phyloP scores from a whole-genome alignment of 2,888 invertebrate genomes.

The Dryobotodes eremita region DNA sequence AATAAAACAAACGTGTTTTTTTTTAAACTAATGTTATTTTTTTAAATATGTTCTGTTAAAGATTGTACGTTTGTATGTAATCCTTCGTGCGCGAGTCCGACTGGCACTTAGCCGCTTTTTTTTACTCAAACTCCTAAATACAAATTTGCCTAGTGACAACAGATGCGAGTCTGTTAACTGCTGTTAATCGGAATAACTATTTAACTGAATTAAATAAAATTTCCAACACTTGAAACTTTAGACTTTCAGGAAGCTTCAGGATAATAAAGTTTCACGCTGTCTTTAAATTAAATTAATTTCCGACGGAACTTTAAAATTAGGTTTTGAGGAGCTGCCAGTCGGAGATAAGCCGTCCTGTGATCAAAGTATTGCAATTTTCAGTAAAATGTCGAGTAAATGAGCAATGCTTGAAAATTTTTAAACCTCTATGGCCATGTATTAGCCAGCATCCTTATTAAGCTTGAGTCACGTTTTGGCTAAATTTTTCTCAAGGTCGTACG shows the following conservation, averaged over 20 bases:
- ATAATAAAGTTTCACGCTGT: constrained; percentile 38
- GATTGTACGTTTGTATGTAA: too few relatives aligned
- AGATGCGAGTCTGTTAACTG: neutral
- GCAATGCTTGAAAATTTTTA: constrained; percentile 17
- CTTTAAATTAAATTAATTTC: constrained; percentile 54
- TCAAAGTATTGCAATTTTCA: constrained; percentile 10
- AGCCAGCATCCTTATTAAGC: constrained; percentile 25
- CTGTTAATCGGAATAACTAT: constrained; percentile 26
- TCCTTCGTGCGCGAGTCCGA: too few relatives aligned
- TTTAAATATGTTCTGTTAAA: too few relatives aligned
- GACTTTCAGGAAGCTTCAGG: constrained; percentile 18
- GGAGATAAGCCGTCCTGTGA: constrained; percentile 23
- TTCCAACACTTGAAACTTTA: constrained; percentile 32
- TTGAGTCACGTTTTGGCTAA: constrained; percentile 11
- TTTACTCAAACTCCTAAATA: neutral
- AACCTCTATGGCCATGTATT: constrained; percentile 11
- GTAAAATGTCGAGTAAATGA: neutral
- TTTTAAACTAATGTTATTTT: too few relatives aligned
- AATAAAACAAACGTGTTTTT: too few relatives aligned
- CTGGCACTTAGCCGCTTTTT: too few relatives aligned
- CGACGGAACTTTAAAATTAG: constrained; percentile 43
- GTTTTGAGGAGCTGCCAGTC: constrained; percentile 23
- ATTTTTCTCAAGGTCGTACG: constrained; percentile 24
- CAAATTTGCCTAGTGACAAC: neutral
- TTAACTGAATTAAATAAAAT: constrained; percentile 24